phyloP scores from a whole-genome alignment of 2,797 vertebrate species.

The Monodelphis domestica region DNA sequence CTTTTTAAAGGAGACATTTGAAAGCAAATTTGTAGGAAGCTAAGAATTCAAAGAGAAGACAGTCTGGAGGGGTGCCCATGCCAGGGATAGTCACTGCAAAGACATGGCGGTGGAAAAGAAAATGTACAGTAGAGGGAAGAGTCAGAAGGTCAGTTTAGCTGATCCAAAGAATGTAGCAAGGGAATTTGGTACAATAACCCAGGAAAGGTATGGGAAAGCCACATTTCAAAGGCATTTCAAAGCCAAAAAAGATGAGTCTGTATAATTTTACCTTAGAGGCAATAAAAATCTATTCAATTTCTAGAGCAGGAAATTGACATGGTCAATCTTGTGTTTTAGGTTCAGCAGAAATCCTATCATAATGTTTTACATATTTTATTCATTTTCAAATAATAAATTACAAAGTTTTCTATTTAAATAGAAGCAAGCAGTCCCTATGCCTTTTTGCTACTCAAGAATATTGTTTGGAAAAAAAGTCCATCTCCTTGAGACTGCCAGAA shows the following conservation, averaged over 20 bases:
- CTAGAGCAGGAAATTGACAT: neutral
- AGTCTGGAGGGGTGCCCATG: neutral
- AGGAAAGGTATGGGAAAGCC: neutral
- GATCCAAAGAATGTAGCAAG: neutral
- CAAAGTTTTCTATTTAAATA: neutral
- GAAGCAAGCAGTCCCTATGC: conserved; percentile 11
- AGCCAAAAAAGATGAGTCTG: neutral
- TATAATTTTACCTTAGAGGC: neutral
- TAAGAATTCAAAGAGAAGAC: neutral
- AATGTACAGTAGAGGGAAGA: neutral
- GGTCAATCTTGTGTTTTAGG: neutral
- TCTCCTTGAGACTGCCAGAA: conserved; percentile 22
- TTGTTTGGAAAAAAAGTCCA: conserved; percentile 38
- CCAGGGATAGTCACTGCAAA: neutral
- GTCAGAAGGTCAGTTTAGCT: neutral
- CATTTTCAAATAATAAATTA: conserved; percentile 27
- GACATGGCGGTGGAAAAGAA: neutral
- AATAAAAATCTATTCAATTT: neutral
- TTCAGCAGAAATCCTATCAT: conserved; percentile 4
- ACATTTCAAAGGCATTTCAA: neutral
- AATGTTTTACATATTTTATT: neutral
- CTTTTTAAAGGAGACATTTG: neutral
- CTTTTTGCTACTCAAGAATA: neutral
- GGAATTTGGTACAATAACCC: neutral
- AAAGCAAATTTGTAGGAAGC: neutral